phyloP scores from a whole-genome alignment of 2,797 vertebrate genomes.

The Scolopax bukidnonensis region DNA sequence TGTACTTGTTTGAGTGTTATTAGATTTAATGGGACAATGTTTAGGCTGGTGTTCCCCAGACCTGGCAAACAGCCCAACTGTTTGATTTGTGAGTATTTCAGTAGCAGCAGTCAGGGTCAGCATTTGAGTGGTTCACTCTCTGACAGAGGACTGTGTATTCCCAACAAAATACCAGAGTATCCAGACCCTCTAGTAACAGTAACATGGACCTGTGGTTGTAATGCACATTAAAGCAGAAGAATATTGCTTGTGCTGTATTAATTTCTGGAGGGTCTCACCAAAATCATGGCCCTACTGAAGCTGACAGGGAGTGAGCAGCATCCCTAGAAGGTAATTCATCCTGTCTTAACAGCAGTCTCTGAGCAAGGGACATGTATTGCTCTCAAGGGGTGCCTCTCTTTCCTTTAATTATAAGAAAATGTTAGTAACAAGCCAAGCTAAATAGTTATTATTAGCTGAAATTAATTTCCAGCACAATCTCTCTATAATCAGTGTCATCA shows the following conservation, averaged over 20 bases:
- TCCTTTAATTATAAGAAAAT: neutral
- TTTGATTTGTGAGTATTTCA: neutral
- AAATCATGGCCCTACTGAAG: neutral
- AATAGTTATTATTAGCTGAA: neutral
- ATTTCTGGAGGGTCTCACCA: neutral
- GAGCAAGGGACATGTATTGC: neutral
- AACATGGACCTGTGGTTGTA: rapidly evolving
- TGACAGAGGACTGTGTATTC: neutral
- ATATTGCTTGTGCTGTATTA: neutral
- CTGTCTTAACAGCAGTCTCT: neutral
- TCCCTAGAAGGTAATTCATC: neutral
- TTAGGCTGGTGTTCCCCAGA: neutral
- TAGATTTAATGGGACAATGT: neutral
- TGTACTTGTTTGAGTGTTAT: neutral
- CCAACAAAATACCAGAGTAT: neutral
- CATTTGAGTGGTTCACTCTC: neutral
- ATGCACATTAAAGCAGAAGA: neutral
- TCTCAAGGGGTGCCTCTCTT: neutral
- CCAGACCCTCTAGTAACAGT: neutral
- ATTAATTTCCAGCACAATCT: neutral
- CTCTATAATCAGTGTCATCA: neutral
- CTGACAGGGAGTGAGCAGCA: neutral
- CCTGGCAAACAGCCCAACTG: neutral
- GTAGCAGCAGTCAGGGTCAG: neutral
- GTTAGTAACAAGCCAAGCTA: neutral